Evolutionary conservation across 2,113 vertebrate genomes (phyloP).

Genomic region (Heptranchias perlo): DNA sequence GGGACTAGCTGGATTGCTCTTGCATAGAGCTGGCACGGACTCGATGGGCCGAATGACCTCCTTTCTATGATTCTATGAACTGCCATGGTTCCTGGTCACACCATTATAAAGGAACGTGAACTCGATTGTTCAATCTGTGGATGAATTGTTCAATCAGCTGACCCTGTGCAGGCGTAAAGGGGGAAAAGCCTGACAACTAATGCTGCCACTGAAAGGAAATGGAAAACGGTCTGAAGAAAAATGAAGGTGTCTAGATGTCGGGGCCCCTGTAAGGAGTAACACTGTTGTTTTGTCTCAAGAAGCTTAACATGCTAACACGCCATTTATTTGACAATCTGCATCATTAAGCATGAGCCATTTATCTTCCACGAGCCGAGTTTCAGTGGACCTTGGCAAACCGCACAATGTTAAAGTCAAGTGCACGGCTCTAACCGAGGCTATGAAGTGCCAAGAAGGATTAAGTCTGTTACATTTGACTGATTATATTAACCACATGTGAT

Average conservation of each 20-base stretch:
- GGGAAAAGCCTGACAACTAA: constrained; percentile 45
- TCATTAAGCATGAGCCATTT: not conserved
- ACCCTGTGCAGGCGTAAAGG: constrained; percentile 38
- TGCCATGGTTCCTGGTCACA: no score
- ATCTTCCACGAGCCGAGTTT: not conserved
- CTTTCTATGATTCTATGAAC: no score
- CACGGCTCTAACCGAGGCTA: not conserved
- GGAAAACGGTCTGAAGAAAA: constrained; percentile 42
- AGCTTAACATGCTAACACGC: not conserved
- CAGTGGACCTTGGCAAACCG: not conserved
- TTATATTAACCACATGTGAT: not conserved
- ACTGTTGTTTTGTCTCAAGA: not conserved
- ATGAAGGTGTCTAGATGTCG: not conserved
- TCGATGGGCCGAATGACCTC: no score
- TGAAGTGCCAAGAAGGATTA: not conserved
- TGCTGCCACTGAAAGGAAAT: constrained; percentile 45
- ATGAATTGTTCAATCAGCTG: constrained; percentile 37
- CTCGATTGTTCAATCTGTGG: constrained; percentile 16
- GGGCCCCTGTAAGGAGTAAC: not conserved
- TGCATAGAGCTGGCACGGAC: no score
- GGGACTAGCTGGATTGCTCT: no score
- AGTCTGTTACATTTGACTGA: not conserved
- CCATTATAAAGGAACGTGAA: no score
- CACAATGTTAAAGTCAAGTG: not conserved
- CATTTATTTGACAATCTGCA: not conserved